phyloP scores from a whole-genome alignment of 2,888 invertebrate species.

The Baronia brevicornis region DNA sequence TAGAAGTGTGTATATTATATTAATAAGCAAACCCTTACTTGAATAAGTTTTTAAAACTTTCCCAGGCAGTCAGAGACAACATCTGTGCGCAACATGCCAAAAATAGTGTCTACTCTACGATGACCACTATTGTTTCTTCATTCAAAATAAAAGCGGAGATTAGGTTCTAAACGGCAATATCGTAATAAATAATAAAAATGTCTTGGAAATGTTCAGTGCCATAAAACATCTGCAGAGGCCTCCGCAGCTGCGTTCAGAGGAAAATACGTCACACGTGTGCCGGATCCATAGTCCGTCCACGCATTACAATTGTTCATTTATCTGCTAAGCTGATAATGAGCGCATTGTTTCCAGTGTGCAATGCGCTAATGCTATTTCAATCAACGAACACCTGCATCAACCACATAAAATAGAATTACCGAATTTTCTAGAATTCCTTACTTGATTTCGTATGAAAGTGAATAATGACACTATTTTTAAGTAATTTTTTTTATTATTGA shows the following conservation, averaged over 20 bases:
- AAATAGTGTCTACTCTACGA: conserved; percentile 52
- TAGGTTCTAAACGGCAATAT: conserved; percentile 72
- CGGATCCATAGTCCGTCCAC: conserved; percentile 43
- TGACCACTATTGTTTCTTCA: conserved; percentile 71
- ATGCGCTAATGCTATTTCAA: conserved; percentile 24
- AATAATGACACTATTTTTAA: no score
- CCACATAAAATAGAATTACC: conserved; percentile 24
- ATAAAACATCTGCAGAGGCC: conserved; percentile 72
- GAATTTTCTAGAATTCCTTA: conserved; percentile 22
- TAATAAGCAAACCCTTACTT: conserved; percentile 10
- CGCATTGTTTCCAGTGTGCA: conserved; percentile 24
- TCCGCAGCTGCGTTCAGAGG: conserved; percentile 63
- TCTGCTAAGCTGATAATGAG: conserved; percentile 45
- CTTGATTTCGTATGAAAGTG: no score
- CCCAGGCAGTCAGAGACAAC: conserved; percentile 51
- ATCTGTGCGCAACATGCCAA: conserved; percentile 65
- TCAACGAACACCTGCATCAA: conserved; percentile 42
- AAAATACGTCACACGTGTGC: conserved; percentile 71
- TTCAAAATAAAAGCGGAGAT: conserved; percentile 66
- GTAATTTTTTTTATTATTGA: no score
- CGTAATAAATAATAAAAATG: conserved; percentile 71
- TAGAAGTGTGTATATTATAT: no score
- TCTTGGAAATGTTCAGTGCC: conserved; percentile 69
- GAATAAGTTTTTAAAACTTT: conserved; percentile 28
- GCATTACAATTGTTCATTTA: no score